Conservation (phyloP, 2,888 invertebrate species). For the Cosmia pyralina region DNA sequence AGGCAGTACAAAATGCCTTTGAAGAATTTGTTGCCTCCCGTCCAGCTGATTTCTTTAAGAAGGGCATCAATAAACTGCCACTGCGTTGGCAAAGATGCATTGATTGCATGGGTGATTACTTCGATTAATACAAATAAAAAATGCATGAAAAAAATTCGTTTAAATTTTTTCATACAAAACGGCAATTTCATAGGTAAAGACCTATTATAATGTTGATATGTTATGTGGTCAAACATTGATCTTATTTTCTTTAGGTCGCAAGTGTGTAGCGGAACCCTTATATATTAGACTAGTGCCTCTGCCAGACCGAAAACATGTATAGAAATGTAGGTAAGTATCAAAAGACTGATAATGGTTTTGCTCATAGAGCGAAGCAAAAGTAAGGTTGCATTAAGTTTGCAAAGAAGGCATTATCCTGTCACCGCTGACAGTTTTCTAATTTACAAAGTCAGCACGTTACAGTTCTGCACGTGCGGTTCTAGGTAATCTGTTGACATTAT, state of each 20-base stretch:
- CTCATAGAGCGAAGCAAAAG: neutral
- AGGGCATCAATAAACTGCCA: no score
- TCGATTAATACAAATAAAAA: no score
- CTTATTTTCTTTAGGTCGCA: neutral
- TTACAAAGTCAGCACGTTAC: slow-evolving; percentile 20
- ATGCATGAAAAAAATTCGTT: no score
- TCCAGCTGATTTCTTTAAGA: no score
- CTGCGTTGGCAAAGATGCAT: no score
- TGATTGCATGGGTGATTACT: no score
- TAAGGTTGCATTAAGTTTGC: slow-evolving; percentile 28
- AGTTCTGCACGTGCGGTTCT: slow-evolving; percentile 22
- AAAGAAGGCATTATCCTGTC: slow-evolving; percentile 18
- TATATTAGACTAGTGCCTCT: neutral
- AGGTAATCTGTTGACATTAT: slow-evolving; percentile 17
- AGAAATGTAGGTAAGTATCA: neutral
- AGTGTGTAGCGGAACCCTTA: neutral
- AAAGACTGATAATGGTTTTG: neutral
- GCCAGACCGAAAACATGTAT: neutral
- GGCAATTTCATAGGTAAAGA: no score
- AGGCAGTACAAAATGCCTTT: no score
- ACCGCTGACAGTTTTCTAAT: slow-evolving; percentile 43
- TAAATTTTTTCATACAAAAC: no score
- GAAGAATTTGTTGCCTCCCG: no score
- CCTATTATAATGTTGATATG: neutral
- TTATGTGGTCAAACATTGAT: neutral